Conservation (phyloP, 2,797 vertebrate genomes). For the Poeciliopsis turneri region DNA sequence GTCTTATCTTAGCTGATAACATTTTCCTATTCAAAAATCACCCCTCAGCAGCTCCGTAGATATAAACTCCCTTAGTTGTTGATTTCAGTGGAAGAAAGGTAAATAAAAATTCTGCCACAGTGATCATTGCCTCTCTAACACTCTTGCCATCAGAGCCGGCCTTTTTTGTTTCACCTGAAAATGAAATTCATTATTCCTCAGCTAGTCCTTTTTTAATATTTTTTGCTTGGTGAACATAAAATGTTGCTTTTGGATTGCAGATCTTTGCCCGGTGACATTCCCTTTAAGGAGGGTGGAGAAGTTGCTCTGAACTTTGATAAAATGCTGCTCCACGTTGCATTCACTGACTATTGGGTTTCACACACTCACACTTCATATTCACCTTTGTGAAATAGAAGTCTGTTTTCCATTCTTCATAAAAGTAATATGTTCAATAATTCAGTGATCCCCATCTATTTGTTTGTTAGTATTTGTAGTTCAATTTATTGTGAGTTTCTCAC, state of each 20-base stretch:
- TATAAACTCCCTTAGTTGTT: not conserved
- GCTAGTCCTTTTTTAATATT: not conserved
- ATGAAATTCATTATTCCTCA: not conserved
- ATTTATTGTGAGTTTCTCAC: too few relatives aligned
- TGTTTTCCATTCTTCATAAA: not conserved
- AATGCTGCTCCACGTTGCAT: not conserved
- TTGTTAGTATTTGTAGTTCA: too few relatives aligned
- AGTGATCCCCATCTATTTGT: too few relatives aligned
- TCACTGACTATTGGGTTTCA: not conserved
- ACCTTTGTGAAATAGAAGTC: not conserved
- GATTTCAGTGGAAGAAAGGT: not conserved
- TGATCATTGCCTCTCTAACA: not conserved
- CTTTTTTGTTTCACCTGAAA: not conserved
- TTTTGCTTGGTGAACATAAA: not conserved
- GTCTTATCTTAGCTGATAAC: not conserved
- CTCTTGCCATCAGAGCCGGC: not conserved
- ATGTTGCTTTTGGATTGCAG: not conserved
- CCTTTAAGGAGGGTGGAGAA: not conserved
- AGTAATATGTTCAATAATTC: too few relatives aligned
- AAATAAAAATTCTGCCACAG: not conserved
- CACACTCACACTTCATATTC: not conserved
- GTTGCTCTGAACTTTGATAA: not conserved
- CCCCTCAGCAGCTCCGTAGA: not conserved
- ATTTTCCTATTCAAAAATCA: not conserved
- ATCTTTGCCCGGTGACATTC: not conserved